These are phyloP conservation scores for Rhinoraja longicauda DNA, from an alignment of 2,797 vertebrate species.

Conservation along the genomic window DNA sequence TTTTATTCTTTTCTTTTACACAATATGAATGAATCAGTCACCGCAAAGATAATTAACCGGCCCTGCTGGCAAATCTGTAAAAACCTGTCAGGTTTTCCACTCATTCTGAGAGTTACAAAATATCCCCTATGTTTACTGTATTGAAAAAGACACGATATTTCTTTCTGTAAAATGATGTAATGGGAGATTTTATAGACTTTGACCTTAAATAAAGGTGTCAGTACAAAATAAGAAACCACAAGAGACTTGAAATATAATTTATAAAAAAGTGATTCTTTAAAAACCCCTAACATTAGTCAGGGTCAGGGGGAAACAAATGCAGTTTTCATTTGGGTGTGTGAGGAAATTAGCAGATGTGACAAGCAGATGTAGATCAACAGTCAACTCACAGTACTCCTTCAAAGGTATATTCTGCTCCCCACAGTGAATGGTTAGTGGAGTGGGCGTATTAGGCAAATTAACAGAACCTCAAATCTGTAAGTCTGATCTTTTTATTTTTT, in stretches of 20 bases:
- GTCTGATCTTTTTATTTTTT: neutral
- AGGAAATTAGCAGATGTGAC: neutral
- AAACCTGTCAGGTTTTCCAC: neutral
- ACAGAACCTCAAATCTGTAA: neutral
- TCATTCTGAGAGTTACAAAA: neutral
- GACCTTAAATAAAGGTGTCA: neutral
- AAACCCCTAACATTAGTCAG: neutral
- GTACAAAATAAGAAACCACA: neutral
- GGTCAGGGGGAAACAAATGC: neutral
- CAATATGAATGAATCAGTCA: neutral
- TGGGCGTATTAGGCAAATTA: neutral
- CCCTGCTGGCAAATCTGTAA: neutral
- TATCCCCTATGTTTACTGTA: neutral
- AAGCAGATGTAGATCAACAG: neutral
- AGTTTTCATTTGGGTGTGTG: slow-evolving; percentile 1
- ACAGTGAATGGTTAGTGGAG: neutral
- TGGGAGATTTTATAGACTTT: neutral
- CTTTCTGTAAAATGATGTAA: neutral
- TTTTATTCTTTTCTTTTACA: neutral
- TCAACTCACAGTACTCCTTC: neutral
- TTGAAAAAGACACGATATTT: neutral
- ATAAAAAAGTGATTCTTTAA: neutral
- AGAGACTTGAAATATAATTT: neutral
- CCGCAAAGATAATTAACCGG: neutral
- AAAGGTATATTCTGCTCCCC: neutral